These are phyloP conservation scores for Dascillus cervinus DNA, from an alignment of 2,888 invertebrate genomes.

Conservation along the genomic window DNA sequence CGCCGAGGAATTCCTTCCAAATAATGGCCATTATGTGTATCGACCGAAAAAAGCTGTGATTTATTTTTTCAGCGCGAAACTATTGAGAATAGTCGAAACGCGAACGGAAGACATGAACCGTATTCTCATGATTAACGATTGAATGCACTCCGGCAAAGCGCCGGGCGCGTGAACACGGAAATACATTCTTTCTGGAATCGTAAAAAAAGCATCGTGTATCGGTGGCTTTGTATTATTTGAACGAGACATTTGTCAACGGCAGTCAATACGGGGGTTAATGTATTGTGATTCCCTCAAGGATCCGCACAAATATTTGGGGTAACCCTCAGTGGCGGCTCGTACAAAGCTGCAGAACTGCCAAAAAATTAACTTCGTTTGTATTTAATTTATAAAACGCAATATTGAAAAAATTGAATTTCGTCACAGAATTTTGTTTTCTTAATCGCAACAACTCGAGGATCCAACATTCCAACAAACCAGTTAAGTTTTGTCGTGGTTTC, in stretches of 20 bases:
- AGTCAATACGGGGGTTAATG: constrained; percentile 38
- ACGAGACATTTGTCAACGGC: constrained; percentile 41
- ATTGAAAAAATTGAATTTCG: no score
- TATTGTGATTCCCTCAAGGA: constrained; percentile 41
- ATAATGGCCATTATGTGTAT: not conserved
- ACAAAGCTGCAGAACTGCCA: no score
- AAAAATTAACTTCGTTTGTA: no score
- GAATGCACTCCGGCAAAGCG: constrained; percentile 40
- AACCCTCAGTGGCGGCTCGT: no score
- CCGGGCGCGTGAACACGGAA: constrained; percentile 41
- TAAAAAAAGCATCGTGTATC: constrained; percentile 33
- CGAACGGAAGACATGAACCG: constrained; percentile 32
- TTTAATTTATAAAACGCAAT: no score
- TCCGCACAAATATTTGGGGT: constrained; percentile 19
- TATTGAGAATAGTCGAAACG: no score
- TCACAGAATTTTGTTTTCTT: no score
- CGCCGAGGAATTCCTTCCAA: not conserved
- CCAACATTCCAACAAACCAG: no score
- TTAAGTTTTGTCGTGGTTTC: no score
- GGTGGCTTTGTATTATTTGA: constrained; percentile 35
- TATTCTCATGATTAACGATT: constrained; percentile 43
- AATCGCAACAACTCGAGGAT: no score
- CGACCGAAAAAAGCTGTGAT: no score
- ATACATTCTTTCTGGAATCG: constrained; percentile 38
- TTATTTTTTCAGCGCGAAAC: no score